A percentile compares a stretch with the other conserved stretches of the same genome.
Conservation (phyloP, 2,113 vertebrate species). For the Myiozetetes cayanensis region DNA sequence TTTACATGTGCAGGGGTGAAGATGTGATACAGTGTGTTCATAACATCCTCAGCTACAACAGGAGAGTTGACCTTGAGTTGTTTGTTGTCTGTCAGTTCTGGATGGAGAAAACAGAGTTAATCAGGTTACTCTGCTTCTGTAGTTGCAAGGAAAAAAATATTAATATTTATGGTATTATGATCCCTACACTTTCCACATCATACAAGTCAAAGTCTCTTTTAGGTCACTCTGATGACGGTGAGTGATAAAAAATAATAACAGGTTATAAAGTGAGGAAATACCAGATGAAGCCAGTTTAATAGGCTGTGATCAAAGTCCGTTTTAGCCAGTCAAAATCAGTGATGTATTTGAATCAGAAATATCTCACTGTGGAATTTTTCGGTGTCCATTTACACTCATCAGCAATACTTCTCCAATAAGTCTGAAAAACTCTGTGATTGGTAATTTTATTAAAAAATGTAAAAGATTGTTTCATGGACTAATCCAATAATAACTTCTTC, state of each 20-base stretch:
- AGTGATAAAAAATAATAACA: slow-evolving; percentile 18
- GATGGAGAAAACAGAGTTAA: not conserved
- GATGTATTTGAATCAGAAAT: not conserved
- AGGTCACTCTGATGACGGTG: not conserved
- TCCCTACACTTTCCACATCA: not conserved
- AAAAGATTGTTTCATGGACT: not conserved
- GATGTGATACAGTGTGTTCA: not conserved
- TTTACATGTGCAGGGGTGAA: not conserved
- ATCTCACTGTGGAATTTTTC: not conserved
- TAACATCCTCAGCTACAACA: not conserved
- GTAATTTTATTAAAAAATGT: not conserved
- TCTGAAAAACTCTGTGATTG: not conserved
- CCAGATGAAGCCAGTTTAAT: not conserved
- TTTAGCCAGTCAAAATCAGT: not conserved
- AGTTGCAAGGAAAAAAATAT: not conserved
- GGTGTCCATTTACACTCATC: not conserved
- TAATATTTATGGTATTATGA: not conserved
- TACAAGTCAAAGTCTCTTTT: not conserved
- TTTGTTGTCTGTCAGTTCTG: not conserved
- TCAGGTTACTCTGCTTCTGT: not conserved
- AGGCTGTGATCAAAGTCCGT: not conserved
- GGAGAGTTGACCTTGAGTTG: not conserved
- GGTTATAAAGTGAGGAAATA: slow-evolving; percentile 12
- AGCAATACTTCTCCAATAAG: not conserved
- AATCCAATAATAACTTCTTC: not conserved